Base-by-base conservation (phyloP, 2,113 vertebrate genomes). In the Atherinomorus stipes region DNA sequence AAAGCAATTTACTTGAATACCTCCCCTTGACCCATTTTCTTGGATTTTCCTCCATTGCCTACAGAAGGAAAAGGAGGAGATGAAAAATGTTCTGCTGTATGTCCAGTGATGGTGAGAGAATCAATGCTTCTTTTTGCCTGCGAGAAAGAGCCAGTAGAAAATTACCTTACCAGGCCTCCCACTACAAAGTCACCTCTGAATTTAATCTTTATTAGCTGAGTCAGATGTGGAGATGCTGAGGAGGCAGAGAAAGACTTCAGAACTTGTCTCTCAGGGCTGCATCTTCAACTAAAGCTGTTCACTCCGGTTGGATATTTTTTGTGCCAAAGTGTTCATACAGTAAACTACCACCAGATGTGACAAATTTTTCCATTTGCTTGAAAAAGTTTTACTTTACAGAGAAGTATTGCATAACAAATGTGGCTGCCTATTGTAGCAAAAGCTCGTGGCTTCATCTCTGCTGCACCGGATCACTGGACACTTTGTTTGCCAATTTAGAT, bases 141-240 rank as follows among this genome's bases (percentile, higher is more conserved):
- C 1, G 53, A 64, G 68, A 76, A 73, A 53, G 50, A 76, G 67
- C 62, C 64, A 64, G 62, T 80, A 76, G 78, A 80, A 87, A 90
- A 88, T 87, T 53, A 85, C 86, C 76, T 73, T 76, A 74, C 31
- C 21, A 28, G 61, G 60, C 71, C 78, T 76, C 45, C 53, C 50
- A n/a, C 85, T 76, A 74, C 81, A 88, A 87, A 90, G 90, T 91
- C 85, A 89, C 86, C 88, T 78, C 83, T 77, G 82, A 88, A 87
- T 85, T 84, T 60, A 75, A 80, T 88, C 88, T 89, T 81, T 82
- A 88, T 87, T 75, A 74, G 85, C 88, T 92, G 87, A 90, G 84
- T 91, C 89, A 90, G 89, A 90, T 81, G 80, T 75, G 62, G 80
- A 88, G 85, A 87, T 91, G 90, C 87, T 90, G 90, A 92, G 83